Evolutionary conservation across 2,888 invertebrate species (phyloP).

Genomic region (Mycogona germanica): DNA sequence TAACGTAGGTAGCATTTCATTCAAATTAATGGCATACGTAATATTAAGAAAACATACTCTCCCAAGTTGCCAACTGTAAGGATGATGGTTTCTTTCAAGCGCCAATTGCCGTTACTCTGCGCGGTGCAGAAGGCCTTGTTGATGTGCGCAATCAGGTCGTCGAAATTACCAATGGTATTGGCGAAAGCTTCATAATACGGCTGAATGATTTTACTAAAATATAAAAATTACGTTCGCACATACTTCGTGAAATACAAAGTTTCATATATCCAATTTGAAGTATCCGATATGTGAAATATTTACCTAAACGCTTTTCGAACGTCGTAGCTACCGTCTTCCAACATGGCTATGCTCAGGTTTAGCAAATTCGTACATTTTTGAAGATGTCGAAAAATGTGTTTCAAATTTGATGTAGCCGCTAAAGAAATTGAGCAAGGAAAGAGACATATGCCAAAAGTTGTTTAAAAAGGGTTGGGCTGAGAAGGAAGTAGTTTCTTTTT

Average conservation of each 20-base stretch:
- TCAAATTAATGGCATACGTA: neutral
- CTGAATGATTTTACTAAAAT: neutral
- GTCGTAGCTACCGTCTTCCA: constrained; percentile 9
- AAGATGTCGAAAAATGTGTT: neutral
- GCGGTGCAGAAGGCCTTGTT: neutral
- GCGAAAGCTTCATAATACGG: neutral
- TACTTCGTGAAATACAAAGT: no score
- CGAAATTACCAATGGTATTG: neutral
- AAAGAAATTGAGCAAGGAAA: neutral
- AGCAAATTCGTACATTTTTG: neutral
- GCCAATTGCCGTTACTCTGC: neutral
- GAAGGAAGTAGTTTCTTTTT: no score
- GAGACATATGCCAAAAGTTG: no score
- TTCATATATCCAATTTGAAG: no score
- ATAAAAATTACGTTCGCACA: neutral
- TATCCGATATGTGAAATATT: neutral
- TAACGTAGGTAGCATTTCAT: no score
- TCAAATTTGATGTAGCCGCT: neutral
- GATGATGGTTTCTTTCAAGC: constrained; percentile 2
- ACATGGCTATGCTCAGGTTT: neutral
- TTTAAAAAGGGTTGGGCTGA: no score
- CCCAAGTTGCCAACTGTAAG: constrained; percentile 5
- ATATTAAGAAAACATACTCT: neutral
- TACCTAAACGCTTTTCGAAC: constrained; percentile 9
- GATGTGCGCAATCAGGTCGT: neutral